Base-by-base conservation (phyloP, 2,888 invertebrate genomes). In the Trissoscelio sp. region DNA sequence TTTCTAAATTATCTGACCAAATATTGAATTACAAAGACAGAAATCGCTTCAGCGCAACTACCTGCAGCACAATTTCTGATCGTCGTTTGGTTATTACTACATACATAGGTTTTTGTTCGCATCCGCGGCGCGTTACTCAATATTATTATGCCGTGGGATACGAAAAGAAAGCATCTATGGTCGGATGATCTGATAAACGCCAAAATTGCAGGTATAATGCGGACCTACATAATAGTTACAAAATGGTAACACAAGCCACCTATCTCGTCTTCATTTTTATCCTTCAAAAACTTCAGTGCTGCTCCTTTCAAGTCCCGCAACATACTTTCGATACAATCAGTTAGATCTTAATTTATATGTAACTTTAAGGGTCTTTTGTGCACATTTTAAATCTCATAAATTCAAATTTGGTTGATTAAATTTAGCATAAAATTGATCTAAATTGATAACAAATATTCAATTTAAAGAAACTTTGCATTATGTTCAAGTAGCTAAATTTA, bases 191-290 rank as follows among this genome's bases (percentile, higher is more conserved):
- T 82, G 90, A 91, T 90, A 90, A 86, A 86, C 69, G 73, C 81
- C 83, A 83, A 87, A 90, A 90, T 90, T 90, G 88, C 90, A 89
- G 90, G 91, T 91, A 91, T 90, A 89, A 89, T 88, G 81, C 85
- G 66, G 64, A 57, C 62, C 67, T 83, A 88, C 86, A 87, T 87
- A 88, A 88, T 87, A 70, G 86, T 51, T 81, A 87, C 86, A 87
- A 86, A 89, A 89, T 89, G 81, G 90, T 88, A 90, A 90, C 86
- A 88, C 84, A 87, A 89, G 87, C 88, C 87, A 85, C 83, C 62
- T 39, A 37, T 64, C 51, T 82, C 67, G 74, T 78, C 48, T 74
- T 66, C 74, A 37, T 58, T 57, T 11, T 74, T 66, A 57, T 39
- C 51, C 58, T 11, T 37, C 70, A 22, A 4, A 37, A 62, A 83